phyloP scores from a whole-genome alignment of 1,140 invertebrate species.

The Zaprionus vittiger region DNA sequence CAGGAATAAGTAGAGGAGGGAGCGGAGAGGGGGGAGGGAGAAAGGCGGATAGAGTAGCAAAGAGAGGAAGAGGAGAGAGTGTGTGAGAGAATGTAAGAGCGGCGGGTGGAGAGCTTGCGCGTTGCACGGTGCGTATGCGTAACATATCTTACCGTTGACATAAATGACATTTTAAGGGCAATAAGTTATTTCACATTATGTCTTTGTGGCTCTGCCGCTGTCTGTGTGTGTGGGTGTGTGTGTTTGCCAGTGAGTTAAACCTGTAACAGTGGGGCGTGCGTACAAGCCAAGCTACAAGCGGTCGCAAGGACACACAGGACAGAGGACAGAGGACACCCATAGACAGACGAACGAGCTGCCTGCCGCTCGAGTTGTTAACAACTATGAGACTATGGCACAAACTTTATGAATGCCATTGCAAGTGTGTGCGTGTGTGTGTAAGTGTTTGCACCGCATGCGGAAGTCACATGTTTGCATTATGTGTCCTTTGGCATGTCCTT shows the following conservation, averaged over 20 bases:
- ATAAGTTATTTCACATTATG: constrained; percentile 83
- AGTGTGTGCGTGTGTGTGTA: constrained; percentile 30
- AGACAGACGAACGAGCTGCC: constrained; percentile 32
- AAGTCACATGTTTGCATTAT: constrained; percentile 83
- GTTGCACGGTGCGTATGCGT: constrained; percentile 67
- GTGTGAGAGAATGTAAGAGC: neutral
- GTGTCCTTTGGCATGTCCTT: constrained; percentile 81
- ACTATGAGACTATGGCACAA: constrained; percentile 75
- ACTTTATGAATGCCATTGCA: constrained; percentile 69
- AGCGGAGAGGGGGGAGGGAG: constrained; percentile 13
- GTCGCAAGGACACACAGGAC: constrained; percentile 55
- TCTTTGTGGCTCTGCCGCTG: constrained; percentile 37
- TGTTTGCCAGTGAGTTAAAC: constrained; percentile 22
- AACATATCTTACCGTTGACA: constrained; percentile 83
- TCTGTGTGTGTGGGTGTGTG: constrained; percentile 7
- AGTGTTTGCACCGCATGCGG: constrained; percentile 82
- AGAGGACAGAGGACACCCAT: neutral
- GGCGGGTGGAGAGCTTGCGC: neutral
- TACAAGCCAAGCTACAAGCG: constrained; percentile 75
- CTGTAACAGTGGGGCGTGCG: constrained; percentile 30
- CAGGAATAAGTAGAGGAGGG: neutral
- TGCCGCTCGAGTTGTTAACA: constrained; percentile 77
- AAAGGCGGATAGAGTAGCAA: neutral
- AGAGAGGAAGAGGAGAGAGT: neutral
- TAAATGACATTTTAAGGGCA: constrained; percentile 83